These are phyloP conservation scores for Thera obeliscata DNA, from an alignment of 2,888 invertebrate genomes.

Conservation along the genomic window DNA sequence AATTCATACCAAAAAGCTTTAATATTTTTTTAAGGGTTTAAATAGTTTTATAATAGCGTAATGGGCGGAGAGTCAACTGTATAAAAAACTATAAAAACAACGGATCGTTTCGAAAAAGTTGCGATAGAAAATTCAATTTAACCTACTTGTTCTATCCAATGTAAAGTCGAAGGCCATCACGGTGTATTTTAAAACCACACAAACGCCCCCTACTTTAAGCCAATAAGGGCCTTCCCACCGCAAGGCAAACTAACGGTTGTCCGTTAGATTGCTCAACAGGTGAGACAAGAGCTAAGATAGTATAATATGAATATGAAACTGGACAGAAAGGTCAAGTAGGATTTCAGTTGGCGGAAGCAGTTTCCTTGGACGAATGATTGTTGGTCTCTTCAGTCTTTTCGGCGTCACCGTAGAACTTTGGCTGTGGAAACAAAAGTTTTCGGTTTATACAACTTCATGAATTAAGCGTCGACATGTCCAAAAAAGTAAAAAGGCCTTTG, in stretches of 20 bases:
- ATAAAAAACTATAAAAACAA: constrained; percentile 24
- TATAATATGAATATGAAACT: constrained; percentile 35
- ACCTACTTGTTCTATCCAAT: constrained; percentile 56
- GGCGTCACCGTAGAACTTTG: constrained; percentile 87
- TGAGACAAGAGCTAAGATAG: constrained; percentile 17
- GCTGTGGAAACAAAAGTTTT: constrained; percentile 59
- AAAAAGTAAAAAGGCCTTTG: too few species aligned
- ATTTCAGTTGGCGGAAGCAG: constrained; percentile 63
- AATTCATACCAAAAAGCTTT: neutral
- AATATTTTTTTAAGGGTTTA: neutral
- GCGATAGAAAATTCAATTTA: constrained; percentile 32
- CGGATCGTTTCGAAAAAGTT: constrained; percentile 24
- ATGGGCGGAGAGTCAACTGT: constrained; percentile 13
- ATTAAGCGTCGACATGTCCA: neutral
- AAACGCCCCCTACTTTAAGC: constrained; percentile 22
- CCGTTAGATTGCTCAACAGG: constrained; percentile 10
- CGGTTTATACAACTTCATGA: neutral
- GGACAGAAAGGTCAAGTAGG: constrained; percentile 41
- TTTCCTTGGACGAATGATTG: constrained; percentile 82
- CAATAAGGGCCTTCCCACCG: constrained; percentile 18
- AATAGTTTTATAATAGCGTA: constrained; percentile 4
- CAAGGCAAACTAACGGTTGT: constrained; percentile 9
- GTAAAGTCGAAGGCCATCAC: constrained; percentile 62
- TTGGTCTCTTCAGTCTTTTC: constrained; percentile 86
- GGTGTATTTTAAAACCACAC: constrained; percentile 48